These are phyloP conservation scores for Brachycybe producta DNA, from an alignment of 2,888 invertebrate species.

Conservation along the genomic window DNA sequence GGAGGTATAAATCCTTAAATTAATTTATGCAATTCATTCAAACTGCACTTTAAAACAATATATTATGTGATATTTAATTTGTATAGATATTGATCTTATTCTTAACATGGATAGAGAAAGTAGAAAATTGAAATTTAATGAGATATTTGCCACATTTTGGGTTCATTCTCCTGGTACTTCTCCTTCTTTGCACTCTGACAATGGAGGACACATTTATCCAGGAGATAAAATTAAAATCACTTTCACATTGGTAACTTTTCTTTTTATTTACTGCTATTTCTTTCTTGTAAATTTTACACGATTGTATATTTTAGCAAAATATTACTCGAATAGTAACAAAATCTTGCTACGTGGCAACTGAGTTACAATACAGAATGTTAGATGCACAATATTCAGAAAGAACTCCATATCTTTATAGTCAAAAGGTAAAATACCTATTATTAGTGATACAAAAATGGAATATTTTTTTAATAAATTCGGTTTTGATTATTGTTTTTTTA, in stretches of 20 bases:
- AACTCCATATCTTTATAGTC: background rate
- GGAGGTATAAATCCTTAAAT: background rate
- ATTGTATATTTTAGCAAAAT: background rate
- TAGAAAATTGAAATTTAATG: background rate
- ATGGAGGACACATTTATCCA: background rate
- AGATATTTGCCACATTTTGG: background rate
- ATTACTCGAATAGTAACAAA: background rate
- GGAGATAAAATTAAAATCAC: background rate
- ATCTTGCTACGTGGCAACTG: background rate
- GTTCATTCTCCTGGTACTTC: background rate
- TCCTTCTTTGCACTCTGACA: background rate
- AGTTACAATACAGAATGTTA: background rate
- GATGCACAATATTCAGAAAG: background rate
- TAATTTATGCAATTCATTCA: background rate
- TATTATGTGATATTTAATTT: background rate
- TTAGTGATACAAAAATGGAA: background rate
- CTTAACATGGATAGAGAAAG: background rate
- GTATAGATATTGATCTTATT: background rate
- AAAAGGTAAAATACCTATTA: background rate
- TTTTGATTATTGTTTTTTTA: background rate
- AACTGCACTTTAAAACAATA: too few species aligned
- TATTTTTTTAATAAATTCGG: background rate
- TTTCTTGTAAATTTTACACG: too few species aligned
- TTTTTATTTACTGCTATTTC: too few species aligned
- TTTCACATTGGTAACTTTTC: background rate